These are phyloP conservation scores for Parotia lawesii DNA, from an alignment of 2,113 vertebrate genomes.

Conservation along the genomic window DNA sequence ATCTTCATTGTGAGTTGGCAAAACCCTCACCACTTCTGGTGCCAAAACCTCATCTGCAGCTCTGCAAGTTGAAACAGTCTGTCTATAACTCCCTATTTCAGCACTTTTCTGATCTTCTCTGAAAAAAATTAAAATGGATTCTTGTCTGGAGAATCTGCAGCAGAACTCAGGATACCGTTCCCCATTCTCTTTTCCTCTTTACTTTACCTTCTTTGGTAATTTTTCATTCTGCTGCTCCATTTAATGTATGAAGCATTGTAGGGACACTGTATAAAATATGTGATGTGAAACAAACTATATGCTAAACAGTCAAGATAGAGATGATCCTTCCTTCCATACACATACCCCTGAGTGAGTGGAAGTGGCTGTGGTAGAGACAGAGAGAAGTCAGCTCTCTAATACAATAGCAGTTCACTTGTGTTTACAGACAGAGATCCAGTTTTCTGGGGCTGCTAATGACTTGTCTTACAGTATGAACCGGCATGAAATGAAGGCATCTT, in stretches of 20 bases:
- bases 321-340: background rate
- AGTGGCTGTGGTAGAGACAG: background rate
- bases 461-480: background rate
- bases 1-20: background rate
- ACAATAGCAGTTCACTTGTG: background rate
- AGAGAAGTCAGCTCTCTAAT: background rate
- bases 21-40: background rate
- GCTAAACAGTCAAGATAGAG: background rate
- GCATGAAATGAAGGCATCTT: background rate
- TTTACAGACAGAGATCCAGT: background rate
- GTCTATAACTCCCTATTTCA: background rate
- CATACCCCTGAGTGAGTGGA: background rate
- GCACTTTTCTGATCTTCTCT: background rate
- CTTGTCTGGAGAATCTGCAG: background rate
- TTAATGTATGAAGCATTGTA: background rate
- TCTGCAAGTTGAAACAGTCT: conserved; percentile 6
- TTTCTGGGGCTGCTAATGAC: background rate
- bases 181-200: background rate
- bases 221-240: background rate
- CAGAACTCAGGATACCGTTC: background rate
- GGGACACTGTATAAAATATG: background rate
- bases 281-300: background rate
- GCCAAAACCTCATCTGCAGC: conserved; percentile 23
- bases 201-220: background rate
- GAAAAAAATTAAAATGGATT: background rate